Percentiles rank a stretch among this genome's conserved stretches.
Conservation (phyloP, 2,797 vertebrate genomes). For the Danionella dracula region DNA sequence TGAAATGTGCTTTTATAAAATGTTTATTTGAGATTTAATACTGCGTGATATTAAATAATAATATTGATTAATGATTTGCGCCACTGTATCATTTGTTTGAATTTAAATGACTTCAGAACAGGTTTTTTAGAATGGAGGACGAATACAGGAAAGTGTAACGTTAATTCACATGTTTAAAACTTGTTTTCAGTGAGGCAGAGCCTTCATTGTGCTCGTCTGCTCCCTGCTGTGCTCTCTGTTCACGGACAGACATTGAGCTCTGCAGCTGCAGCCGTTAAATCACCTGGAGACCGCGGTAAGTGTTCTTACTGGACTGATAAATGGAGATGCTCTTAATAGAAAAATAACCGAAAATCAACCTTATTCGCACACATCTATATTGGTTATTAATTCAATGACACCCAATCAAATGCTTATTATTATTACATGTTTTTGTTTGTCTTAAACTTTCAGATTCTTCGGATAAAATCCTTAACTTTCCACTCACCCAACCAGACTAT, state of each 20-base stretch:
- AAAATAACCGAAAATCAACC: no score
- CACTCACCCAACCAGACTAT: constrained; percentile 80
- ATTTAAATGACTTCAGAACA: no score
- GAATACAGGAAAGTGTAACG: no score
- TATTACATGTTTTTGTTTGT: no score
- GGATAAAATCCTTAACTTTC: constrained; percentile 60
- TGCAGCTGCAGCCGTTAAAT: constrained; percentile 43
- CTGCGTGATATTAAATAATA: no score
- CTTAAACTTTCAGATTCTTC: not conserved
- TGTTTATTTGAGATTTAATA: not conserved
- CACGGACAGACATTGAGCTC: constrained; percentile 46
- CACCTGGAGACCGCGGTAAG: constrained; percentile 7
- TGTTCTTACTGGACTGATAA: no score
- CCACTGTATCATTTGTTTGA: no score
- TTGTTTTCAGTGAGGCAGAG: constrained; percentile 54
- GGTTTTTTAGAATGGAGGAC: no score
- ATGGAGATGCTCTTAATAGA: no score
- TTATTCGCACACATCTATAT: no score
- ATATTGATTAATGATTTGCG: no score
- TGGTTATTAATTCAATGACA: not conserved
- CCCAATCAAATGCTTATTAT: no score
- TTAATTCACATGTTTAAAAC: not conserved
- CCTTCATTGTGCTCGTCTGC: constrained; percentile 41
- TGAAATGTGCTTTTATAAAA: constrained; percentile 37
- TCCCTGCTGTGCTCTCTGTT: constrained; percentile 23